Evolutionary conservation across 2,888 invertebrate genomes (phyloP), one percentile per base, ranked within the genome.

Genomic region (Athalia rosae): DNA sequence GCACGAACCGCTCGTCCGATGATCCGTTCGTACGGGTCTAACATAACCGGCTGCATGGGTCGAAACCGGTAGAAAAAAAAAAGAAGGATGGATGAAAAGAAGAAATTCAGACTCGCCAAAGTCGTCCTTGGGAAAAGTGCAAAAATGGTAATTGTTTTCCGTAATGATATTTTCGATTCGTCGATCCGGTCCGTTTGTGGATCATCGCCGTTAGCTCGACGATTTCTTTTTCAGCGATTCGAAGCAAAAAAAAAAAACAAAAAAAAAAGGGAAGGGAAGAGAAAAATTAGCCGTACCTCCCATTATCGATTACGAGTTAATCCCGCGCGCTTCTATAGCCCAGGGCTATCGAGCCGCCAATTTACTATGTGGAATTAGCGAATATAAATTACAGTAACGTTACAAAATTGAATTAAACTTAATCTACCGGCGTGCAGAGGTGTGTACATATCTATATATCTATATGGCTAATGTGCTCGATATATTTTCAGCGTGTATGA

Each of bases 61-160:
- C 67, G 67, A 58, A 71, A 71, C 56, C 45, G 5, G 8, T 8
- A 41, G 5, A 58, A 43, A 58, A 45, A 58, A 71, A n/a, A 0
- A 6, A 3, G 4, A 11, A 47, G 47, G 11, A 15, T 28, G 61
- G 61, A 41, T 13, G 6, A 28, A 11, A 41, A 0, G 28, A 41
- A 62, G n/a, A 41, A 8, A 53, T 53, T 28, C n/a, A 28, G 28
- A 28, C 28, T 28, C 28, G 28, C 28, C 28, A 28, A 41, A 62
- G n/a, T 6, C 8, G n/a, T 13, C 6, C 59, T 1, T 3, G 9
- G 11, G 28, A 62, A 43, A 43, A 1, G 4, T 3, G 28, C n/a
- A 61, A 9, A 61, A 61, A 28, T 41, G 9, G 41, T 15, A 0
- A 11, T 13, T 4, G 13, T 58, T 13, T 58, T 58, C 4, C 13